These are phyloP conservation scores for Oreochromis spilurus DNA, from an alignment of 2,113 vertebrate species.

Conservation along the genomic window DNA sequence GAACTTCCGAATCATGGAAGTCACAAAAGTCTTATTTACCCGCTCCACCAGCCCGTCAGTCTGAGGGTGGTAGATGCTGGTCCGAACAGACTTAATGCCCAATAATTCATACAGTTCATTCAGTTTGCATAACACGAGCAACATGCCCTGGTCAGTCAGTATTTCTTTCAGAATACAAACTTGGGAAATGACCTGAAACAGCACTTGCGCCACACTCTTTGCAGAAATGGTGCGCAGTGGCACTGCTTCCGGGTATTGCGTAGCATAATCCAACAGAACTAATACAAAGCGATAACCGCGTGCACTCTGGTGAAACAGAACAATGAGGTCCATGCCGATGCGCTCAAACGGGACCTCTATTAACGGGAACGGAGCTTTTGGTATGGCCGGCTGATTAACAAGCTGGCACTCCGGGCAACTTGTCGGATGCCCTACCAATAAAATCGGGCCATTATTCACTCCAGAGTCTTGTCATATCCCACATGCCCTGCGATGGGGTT, in stretches of 20 bases:
- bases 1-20: too few species aligned
- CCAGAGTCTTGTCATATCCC: not conserved
- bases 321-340: not conserved
- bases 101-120: not conserved
- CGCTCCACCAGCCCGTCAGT: too few species aligned
- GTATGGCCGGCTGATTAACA: not conserved
- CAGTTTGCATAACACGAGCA: not conserved
- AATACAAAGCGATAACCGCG: not conserved
- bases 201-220: not conserved
- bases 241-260: not conserved
- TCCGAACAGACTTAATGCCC: too few species aligned
- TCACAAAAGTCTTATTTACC: too few species aligned
- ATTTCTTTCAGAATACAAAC: not conserved
- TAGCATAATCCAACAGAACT: not conserved
- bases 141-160: not conserved
- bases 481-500: not conserved
- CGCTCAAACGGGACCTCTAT: not conserved
- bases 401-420: not conserved
- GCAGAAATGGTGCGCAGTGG: not conserved
- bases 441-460: not conserved
- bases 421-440: not conserved
- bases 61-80: too few species aligned
- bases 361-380: not conserved
- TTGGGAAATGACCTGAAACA: not conserved
- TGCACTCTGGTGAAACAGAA: not conserved